Percentiles rank a stretch among this genome's conserved stretches.
phyloP scores from a whole-genome alignment of 2,888 invertebrate genomes.

The Conchocele bisecta region DNA sequence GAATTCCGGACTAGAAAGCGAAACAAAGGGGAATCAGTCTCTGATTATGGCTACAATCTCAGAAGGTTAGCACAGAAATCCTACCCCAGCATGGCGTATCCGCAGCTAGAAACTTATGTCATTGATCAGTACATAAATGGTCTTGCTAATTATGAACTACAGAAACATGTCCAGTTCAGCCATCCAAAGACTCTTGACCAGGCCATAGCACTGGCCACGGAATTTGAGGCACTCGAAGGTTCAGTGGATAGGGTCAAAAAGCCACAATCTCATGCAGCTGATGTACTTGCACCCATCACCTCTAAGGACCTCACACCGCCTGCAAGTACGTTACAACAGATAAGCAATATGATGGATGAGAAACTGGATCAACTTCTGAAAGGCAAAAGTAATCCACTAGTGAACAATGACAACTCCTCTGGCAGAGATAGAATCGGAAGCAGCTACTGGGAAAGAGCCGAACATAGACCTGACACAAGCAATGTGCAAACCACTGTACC shows the following conservation, averaged over 20 bases:
- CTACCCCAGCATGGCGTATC: slow-evolving; percentile 10
- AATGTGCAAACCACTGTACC: too few relatives aligned
- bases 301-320: too few relatives aligned
- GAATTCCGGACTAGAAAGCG: not conserved
- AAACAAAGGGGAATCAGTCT: not conserved
- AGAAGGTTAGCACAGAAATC: slow-evolving; percentile 21
- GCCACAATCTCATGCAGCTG: too few relatives aligned
- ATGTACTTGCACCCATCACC: too few relatives aligned
- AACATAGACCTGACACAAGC: too few relatives aligned
- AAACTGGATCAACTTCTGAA: too few relatives aligned
- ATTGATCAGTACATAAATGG: slow-evolving; percentile 37
- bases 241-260: not conserved
- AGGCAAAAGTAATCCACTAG: too few relatives aligned
- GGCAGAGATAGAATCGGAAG: too few relatives aligned
- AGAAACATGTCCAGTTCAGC: slow-evolving; percentile 28
- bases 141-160: slow-evolving; percentile 16
- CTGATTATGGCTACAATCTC: slow-evolving; percentile 19
- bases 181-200: slow-evolving; percentile 19
- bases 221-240: slow-evolving; percentile 21
- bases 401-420: too few relatives aligned
- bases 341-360: too few relatives aligned
- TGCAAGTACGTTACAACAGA: too few relatives aligned
- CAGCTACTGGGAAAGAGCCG: too few relatives aligned
- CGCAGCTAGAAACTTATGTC: not conserved
- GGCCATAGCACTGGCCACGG: slow-evolving; percentile 17